Percentiles rank a stretch among this genome's conserved stretches.
phyloP scores from a whole-genome alignment of 2,797 vertebrate genomes.

The Oreochromis grahami region DNA sequence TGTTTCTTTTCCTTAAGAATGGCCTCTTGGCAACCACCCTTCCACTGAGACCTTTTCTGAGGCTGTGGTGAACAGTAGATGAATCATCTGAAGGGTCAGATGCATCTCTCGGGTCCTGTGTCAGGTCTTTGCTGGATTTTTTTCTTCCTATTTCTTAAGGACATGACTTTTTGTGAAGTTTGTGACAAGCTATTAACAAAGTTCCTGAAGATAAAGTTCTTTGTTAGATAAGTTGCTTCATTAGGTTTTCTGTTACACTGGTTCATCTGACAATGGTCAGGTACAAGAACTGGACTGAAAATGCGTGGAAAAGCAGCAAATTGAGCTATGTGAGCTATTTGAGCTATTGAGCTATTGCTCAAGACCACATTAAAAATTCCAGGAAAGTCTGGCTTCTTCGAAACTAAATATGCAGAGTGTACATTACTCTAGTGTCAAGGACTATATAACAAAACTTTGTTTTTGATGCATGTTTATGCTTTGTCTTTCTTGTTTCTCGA shows the following conservation, averaged over 20 bases:
- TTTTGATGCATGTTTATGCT: background rate
- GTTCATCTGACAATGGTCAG: background rate
- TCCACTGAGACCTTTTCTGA: background rate
- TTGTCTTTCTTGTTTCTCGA: background rate
- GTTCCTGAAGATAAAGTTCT: background rate
- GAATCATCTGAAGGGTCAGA: background rate
- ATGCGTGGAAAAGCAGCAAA: background rate
- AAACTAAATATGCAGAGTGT: background rate
- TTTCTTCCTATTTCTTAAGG: rapidly evolving
- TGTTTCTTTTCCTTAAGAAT: background rate
- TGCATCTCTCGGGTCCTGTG: background rate
- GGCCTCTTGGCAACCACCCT: background rate
- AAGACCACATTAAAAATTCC: background rate
- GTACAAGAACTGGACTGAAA: background rate
- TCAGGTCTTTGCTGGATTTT: background rate
- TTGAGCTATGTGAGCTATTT: too few species aligned
- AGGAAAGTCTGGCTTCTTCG: background rate
- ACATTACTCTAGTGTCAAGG: background rate
- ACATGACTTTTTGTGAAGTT: background rate
- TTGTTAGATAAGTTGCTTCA: background rate
- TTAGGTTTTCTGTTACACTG: background rate
- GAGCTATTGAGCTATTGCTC: background rate
- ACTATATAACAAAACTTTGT: background rate
- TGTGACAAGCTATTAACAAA: background rate
- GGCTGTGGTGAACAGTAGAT: background rate